Percentiles rank a stretch among this genome's conserved stretches.
These are phyloP conservation scores for Drosophila rufa DNA, from an alignment of 1,140 invertebrate genomes.

Conservation along the genomic window DNA sequence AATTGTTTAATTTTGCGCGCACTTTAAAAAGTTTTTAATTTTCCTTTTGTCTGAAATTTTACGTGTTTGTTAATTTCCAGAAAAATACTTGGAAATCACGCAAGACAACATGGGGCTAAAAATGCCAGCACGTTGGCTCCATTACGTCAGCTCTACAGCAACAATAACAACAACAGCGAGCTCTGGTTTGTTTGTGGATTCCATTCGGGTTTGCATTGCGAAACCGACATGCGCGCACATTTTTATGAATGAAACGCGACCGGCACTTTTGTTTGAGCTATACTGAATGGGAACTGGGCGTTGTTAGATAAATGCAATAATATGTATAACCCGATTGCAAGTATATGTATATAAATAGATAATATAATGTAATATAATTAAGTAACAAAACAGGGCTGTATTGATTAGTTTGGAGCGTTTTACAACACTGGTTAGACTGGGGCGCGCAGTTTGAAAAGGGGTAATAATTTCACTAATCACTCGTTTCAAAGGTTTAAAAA, in stretches of 20 bases:
- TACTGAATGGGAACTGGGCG: constrained; percentile 9
- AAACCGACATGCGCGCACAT: constrained; percentile 40
- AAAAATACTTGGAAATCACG: constrained; percentile 39
- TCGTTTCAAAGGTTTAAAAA: no score
- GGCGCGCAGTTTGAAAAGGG: background rate
- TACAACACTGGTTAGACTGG: constrained; percentile 20
- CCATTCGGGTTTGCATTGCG: constrained; percentile 29
- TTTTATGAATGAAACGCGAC: constrained; percentile 67
- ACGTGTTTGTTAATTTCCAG: constrained; percentile 30
- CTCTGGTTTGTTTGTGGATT: constrained; percentile 70
- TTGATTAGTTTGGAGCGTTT: background rate
- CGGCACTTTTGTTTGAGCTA: constrained; percentile 46
- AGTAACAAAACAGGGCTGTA: background rate
- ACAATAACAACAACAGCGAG: constrained; percentile 55
- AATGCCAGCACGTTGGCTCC: constrained; percentile 44
- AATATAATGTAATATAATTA: constrained; percentile 4
- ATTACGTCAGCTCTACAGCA: constrained; percentile 54
- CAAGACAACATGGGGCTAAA: constrained; percentile 45
- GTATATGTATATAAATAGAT: background rate
- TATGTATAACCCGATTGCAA: constrained; percentile 2
- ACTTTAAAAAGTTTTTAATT: constrained; percentile 12
- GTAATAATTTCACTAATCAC: background rate
- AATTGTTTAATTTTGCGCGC: constrained; percentile 5
- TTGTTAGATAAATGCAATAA: constrained; percentile 11
- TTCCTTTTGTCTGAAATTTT: constrained; percentile 44